Evolutionary conservation across 2,113 vertebrate species (phyloP), one percentile per base, ranked within the genome.

Genomic region (Peromyscus californicus): DNA sequence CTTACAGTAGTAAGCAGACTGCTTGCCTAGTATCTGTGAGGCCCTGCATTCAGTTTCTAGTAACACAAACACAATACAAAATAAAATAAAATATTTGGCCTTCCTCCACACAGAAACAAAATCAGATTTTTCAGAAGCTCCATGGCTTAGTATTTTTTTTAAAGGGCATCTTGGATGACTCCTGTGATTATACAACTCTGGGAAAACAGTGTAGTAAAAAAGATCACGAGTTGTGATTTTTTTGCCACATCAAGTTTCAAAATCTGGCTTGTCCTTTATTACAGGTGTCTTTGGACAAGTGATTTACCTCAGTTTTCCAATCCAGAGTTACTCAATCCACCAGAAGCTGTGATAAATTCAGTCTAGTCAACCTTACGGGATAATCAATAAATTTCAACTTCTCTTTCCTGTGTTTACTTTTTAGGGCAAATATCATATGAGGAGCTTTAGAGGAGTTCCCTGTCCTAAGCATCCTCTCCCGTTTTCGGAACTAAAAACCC

Each of bases 281-380:
- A 70, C 19, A 89, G 63, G 65, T 85, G 39, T 92, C 57, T 95
- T 94, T 78, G 84, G 74, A 70, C 48, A 98, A 96, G 45, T 80
- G 86, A 97, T 69, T 94, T 92, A 97, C 92, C 45, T 54, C 76
- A 80, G 90, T 88, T 93, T 94, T 90, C 92, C 90, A 96, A 95
- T 84, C 61, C 54, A 86, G 63, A 96, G 63, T 78, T 59, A 74
- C 57, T 78, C 89, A 75, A 75, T 93, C 90, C 51, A 63, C 54
- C 5, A 26, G 51, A 94, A 74, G 24, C 33, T 93, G 54, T 72
- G 33, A 80, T 79, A 33, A 95, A 75, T 84, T 84, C 48, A 92
- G 16, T 72, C 72, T 78, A 36, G 61, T 57, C 75, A 87, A 48
- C 39, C 69, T 87, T 59, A 51, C 0, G 89, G 45, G n/a, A 36